A percentile compares a stretch with the other conserved stretches of the same genome.
Evolutionary conservation across 35 echinoderm and acorn worm genomes (phyloP).

Genomic region (Amphiura filiformis): DNA sequence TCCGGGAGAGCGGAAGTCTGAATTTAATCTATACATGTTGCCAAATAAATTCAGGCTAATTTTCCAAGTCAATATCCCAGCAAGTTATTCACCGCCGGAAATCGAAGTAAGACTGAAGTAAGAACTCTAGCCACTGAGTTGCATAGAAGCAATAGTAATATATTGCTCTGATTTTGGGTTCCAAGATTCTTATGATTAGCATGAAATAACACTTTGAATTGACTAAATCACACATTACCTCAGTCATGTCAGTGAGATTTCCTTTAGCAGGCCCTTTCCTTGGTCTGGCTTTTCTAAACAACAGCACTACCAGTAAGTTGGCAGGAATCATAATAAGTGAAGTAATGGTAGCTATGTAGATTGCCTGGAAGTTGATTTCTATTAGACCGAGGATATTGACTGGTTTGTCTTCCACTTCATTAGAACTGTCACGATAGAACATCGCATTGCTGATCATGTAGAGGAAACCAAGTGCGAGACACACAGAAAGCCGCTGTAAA

Average conservation of each 20-base stretch:
- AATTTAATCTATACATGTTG: too few relatives aligned
- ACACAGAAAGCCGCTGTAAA: constrained; percentile 64
- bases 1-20: too few relatives aligned
- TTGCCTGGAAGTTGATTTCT: not conserved
- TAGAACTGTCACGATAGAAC: constrained; percentile 54
- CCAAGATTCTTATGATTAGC: too few relatives aligned
- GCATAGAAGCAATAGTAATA: too few relatives aligned
- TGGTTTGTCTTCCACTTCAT: not conserved
- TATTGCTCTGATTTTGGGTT: too few relatives aligned
- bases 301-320: not conserved
- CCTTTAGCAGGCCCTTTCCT: not conserved
- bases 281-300: not conserved
- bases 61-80: too few relatives aligned
- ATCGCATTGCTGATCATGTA: constrained; percentile 88
- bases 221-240: too few relatives aligned
- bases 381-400: not conserved
- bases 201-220: too few relatives aligned
- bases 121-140: too few relatives aligned
- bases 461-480: constrained; percentile 53
- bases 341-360: not conserved
- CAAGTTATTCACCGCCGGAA: too few relatives aligned
- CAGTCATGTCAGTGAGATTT: not conserved
- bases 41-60: too few relatives aligned
- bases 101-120: too few relatives aligned
- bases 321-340: not conserved